Evolutionary conservation across 2,113 vertebrate species (phyloP).

Genomic region (Poecilia latipinna): DNA sequence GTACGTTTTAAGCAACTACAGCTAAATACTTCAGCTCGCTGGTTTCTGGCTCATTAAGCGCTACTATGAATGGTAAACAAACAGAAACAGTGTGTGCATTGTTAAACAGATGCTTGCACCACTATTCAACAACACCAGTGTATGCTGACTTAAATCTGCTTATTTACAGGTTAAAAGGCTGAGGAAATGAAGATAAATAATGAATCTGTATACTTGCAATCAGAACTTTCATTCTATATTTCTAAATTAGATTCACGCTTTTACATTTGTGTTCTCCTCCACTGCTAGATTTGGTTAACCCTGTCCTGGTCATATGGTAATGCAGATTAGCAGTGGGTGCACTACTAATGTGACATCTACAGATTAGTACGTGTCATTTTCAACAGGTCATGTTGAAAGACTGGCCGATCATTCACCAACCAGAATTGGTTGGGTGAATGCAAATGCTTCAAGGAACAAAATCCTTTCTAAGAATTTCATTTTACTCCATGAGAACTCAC

Average conservation of each 20-base stretch:
- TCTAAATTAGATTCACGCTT: neutral
- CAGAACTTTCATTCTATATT: too few relatives aligned
- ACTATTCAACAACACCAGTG: neutral
- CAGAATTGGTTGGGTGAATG: too few relatives aligned
- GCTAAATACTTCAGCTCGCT: constrained; percentile 14
- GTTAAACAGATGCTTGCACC: neutral
- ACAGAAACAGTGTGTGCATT: neutral
- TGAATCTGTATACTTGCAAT: neutral
- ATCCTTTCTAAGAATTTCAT: too few relatives aligned
- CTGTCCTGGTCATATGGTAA: neutral
- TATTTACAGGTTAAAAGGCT: neutral
- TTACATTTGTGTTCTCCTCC: neutral
- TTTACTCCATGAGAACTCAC: too few relatives aligned
- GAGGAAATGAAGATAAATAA: neutral
- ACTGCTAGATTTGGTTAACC: neutral
- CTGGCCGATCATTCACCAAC: too few relatives aligned
- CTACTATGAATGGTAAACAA: neutral
- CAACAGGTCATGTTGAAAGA: too few relatives aligned
- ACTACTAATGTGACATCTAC: too few relatives aligned
- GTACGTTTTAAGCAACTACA: neutral
- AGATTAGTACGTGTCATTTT: neutral
- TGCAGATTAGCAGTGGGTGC: neutral
- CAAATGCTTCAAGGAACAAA: too few relatives aligned
- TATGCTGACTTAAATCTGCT: neutral
- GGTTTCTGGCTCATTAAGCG: constrained; percentile 21